These are phyloP conservation scores for Magallana nippona DNA, from an alignment of 2,888 invertebrate species.

Conservation along the genomic window DNA sequence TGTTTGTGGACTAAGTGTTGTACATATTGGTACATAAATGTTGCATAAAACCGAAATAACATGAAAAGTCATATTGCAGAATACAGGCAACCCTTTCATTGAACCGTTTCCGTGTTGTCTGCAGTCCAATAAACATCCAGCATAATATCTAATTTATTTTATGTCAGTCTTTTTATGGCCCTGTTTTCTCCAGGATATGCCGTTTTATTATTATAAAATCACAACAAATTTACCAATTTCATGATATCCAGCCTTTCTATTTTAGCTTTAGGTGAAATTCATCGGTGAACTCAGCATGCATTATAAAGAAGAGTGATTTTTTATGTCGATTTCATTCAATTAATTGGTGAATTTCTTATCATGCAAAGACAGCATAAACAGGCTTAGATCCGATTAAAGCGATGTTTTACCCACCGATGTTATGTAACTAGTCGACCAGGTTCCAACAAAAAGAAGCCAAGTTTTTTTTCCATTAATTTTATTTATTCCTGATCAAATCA, in stretches of 20 bases:
- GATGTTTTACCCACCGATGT: too few species aligned
- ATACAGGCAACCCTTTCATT: background rate
- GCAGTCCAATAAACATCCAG: background rate
- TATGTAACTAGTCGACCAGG: too few species aligned
- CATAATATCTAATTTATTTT: background rate
- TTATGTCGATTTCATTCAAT: constrained; percentile 5
- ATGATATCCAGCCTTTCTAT: too few species aligned
- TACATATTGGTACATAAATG: too few species aligned
- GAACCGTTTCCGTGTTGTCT: background rate
- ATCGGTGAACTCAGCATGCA: too few species aligned
- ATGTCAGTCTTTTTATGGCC: background rate
- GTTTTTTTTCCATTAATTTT: too few species aligned
- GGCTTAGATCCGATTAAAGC: too few species aligned
- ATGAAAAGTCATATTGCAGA: background rate
- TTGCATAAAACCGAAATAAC: background rate
- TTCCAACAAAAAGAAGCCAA: too few species aligned
- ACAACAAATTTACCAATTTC: background rate
- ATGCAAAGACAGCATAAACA: constrained; percentile 9
- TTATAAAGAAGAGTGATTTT: background rate
- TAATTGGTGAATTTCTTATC: constrained; percentile 14
- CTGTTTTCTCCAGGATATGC: background rate
- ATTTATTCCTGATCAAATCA: too few species aligned
- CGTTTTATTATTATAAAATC: background rate
- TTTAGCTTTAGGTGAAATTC: too few species aligned
- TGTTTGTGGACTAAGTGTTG: too few species aligned